Conservation (phyloP, 2,113 vertebrate species). For the Tetraodon nigroviridis region DNA sequence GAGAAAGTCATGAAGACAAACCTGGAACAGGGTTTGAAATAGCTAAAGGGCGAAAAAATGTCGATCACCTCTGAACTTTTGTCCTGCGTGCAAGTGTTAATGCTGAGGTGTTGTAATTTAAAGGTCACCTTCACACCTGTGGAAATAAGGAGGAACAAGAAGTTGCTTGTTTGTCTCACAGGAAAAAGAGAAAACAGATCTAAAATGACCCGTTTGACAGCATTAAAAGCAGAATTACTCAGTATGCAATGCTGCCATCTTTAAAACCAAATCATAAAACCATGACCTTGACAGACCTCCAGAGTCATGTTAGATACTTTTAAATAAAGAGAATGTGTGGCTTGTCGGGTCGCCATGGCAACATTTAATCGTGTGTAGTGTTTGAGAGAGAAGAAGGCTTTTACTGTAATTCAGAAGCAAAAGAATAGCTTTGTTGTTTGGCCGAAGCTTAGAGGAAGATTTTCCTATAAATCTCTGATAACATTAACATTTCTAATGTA, state of each 20-base stretch:
- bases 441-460: slow-evolving; percentile 74
- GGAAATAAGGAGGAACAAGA: no score
- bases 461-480: slow-evolving; percentile 69
- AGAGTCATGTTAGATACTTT: slow-evolving; percentile 24
- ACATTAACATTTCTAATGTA: slow-evolving; percentile 65
- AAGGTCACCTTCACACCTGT: not conserved
- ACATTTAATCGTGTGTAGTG: slow-evolving; percentile 87
- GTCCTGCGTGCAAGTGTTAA: no score
- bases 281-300: slow-evolving; percentile 25
- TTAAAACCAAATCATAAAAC: slow-evolving; percentile 14
- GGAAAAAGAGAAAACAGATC: no score
- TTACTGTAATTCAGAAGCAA: slow-evolving; percentile 83
- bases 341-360: slow-evolving; percentile 77
- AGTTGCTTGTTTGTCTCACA: no score
- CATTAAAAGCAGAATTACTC: no score
- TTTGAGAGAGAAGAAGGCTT: slow-evolving; percentile 78
- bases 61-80: not conserved
- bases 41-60: not conserved
- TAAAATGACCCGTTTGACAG: no score
- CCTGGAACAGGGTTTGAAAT: slow-evolving; percentile 12
- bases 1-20: slow-evolving; percentile 1
- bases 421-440: slow-evolving; percentile 53
- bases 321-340: slow-evolving; percentile 52
- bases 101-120: not conserved
- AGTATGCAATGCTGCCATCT: not conserved